Evolutionary conservation across 53 echinoderm and acorn worm genomes (phyloP).

Genomic region (Zoroaster sp.): DNA sequence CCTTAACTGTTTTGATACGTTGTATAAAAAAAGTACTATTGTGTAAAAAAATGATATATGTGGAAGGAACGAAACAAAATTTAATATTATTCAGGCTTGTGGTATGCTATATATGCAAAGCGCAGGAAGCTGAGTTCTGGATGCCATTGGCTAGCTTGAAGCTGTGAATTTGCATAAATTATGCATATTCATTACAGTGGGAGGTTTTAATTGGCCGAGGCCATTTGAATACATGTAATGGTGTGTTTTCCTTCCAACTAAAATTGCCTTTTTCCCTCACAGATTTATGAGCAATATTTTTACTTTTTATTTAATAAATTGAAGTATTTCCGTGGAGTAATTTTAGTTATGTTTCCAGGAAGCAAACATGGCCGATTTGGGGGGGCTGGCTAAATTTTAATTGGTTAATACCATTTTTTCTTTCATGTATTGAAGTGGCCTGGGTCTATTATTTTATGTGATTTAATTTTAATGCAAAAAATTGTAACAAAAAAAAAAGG

Average conservation of each 20-base stretch:
- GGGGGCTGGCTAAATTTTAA: background rate
- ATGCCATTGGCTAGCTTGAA: conserved; percentile 54
- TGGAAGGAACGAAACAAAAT: conserved; percentile 25
- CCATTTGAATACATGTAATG: conserved; percentile 52
- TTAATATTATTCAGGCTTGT: conserved; percentile 54
- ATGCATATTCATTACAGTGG: conserved; percentile 18
- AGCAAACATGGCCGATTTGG: background rate
- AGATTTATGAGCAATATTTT: conserved; percentile 53
- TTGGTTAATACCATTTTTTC: background rate
- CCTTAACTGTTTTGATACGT: conserved; percentile 47
- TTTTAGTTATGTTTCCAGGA: conserved; percentile 11
- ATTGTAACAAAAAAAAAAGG: background rate
- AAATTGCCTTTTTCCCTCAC: background rate
- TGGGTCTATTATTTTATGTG: background rate
- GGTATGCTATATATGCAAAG: conserved; percentile 57
- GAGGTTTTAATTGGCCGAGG: conserved; percentile 6
- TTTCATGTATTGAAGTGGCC: conserved; percentile 41
- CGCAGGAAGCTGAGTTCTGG: conserved; percentile 58
- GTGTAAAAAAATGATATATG: conserved; percentile 42
- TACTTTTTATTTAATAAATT: conserved; percentile 49
- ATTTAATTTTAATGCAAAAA: conserved; percentile 11
- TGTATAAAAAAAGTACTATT: conserved; percentile 62
- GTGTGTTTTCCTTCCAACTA: background rate
- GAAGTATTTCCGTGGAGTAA: conserved; percentile 7
- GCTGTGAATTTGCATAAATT: conserved; percentile 41